phyloP scores from a whole-genome alignment of 2,888 invertebrate genomes.

The Dione juno region DNA sequence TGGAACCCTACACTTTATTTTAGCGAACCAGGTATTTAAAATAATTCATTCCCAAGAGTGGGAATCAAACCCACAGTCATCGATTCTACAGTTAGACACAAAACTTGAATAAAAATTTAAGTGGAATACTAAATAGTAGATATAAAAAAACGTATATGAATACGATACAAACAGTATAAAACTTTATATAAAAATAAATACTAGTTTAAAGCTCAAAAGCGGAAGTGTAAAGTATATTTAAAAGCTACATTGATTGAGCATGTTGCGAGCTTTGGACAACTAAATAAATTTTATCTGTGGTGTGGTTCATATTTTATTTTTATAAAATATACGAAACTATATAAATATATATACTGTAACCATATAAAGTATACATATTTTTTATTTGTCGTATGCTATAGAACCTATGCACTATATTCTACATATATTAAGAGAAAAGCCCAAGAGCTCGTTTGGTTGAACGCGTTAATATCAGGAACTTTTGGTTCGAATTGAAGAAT shows the following conservation, averaged over 20 bases:
- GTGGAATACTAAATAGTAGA: neutral
- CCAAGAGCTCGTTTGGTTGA: too few species aligned
- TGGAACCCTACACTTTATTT: too few species aligned
- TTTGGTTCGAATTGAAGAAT: too few species aligned
- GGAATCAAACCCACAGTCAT: neutral
- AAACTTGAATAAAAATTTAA: too few species aligned
- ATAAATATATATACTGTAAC: neutral
- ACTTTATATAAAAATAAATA: constrained; percentile 7
- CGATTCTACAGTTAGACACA: too few species aligned
- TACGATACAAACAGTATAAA: neutral
- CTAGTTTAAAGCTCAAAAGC: neutral
- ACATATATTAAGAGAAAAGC: too few species aligned
- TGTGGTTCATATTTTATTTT: constrained; percentile 13
- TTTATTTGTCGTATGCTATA: neutral
- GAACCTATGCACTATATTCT: too few species aligned
- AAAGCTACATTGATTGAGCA: constrained; percentile 17
- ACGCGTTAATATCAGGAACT: too few species aligned
- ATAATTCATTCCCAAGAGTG: neutral
- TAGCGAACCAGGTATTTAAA: too few species aligned
- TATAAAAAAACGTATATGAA: neutral
- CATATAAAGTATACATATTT: too few species aligned
- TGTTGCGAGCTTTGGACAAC: constrained; percentile 24
- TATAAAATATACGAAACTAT: neutral
- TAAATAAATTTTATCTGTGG: constrained; percentile 8
- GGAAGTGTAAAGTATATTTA: constrained; percentile 21